These are phyloP conservation scores for Scaptomyza graminum DNA, from an alignment of 1,140 invertebrate genomes.

Conservation along the genomic window DNA sequence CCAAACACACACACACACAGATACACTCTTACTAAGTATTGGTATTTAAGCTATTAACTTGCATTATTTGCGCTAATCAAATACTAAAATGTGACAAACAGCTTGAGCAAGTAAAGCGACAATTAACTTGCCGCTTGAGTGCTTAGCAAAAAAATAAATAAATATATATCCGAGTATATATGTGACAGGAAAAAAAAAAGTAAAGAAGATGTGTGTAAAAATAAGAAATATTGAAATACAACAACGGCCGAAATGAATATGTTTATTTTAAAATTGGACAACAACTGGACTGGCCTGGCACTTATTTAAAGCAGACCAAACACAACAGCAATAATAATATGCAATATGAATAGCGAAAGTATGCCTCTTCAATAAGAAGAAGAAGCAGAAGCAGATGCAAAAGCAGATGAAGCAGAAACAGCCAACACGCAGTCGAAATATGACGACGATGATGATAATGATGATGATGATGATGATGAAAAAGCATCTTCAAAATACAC, in stretches of 20 bases:
- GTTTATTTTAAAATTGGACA: conserved; percentile 3
- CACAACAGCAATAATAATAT: conserved; percentile 4
- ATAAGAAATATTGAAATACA: conserved; percentile 1
- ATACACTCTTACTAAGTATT: not conserved
- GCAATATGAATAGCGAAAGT: conserved; percentile 3
- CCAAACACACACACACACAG: not conserved
- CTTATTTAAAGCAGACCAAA: conserved; percentile 2
- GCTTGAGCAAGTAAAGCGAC: conserved; percentile 30
- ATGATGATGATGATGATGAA: conserved; percentile 21
- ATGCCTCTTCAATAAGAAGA: conserved; percentile 3
- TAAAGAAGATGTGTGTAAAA: not conserved
- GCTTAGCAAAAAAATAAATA: conserved; percentile 18
- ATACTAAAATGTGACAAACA: conserved; percentile 37
- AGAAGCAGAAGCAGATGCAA: not conserved
- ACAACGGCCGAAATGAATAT: not conserved
- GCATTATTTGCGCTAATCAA: conserved; percentile 38
- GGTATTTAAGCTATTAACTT: not conserved
- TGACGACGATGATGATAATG: not conserved
- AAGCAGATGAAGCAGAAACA: conserved; percentile 1
- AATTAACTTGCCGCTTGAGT: conserved; percentile 40
- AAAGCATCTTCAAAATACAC: conserved; percentile 77
- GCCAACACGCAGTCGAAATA: conserved; percentile 28
- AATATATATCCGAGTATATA: not conserved
- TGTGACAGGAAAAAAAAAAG: not conserved
- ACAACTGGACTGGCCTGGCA: conserved; percentile 1